phyloP scores from a whole-genome alignment of 2,797 vertebrate genomes.

The Cossypha dichroa region DNA sequence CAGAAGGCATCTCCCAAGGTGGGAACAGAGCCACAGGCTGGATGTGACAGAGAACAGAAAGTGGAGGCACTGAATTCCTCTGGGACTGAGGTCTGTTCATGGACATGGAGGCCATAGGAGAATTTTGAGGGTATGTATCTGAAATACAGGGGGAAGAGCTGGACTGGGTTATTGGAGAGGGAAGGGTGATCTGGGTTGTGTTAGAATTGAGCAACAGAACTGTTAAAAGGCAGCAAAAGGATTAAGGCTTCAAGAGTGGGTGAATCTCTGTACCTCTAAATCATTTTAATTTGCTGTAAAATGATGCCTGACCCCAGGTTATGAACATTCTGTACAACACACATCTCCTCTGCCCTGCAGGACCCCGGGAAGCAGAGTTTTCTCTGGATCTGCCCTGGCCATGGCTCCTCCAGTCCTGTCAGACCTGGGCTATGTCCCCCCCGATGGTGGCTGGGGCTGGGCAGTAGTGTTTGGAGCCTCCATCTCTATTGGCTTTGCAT shows the following conservation, averaged over 20 bases:
- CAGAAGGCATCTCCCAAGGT: neutral
- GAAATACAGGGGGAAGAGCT: neutral
- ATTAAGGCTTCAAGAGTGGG: neutral
- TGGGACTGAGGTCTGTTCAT: neutral
- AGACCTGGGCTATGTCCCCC: conserved; percentile 60
- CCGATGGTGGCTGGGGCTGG: conserved; percentile 85
- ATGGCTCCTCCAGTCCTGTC: conserved; percentile 74
- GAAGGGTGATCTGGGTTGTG: neutral
- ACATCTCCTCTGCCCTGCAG: neutral
- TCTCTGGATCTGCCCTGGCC: neutral
- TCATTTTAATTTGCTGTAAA: neutral
- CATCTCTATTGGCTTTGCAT: conserved; percentile 84
- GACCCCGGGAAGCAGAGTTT: neutral
- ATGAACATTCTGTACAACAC: neutral
- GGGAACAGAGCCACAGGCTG: neutral
- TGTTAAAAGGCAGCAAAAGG: neutral
- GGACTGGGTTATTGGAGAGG: neutral
- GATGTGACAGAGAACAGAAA: neutral
- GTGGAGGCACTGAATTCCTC: neutral
- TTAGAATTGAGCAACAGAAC: neutral
- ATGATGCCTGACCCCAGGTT: accelerated
- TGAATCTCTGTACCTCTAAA: neutral
- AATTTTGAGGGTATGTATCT: neutral
- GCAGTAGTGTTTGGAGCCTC: conserved; percentile 80
- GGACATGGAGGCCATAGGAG: neutral